Evolutionary conservation across 2,888 invertebrate species (phyloP), one percentile per base, ranked within the genome.

Genomic region (Apocheima hispidaria): DNA sequence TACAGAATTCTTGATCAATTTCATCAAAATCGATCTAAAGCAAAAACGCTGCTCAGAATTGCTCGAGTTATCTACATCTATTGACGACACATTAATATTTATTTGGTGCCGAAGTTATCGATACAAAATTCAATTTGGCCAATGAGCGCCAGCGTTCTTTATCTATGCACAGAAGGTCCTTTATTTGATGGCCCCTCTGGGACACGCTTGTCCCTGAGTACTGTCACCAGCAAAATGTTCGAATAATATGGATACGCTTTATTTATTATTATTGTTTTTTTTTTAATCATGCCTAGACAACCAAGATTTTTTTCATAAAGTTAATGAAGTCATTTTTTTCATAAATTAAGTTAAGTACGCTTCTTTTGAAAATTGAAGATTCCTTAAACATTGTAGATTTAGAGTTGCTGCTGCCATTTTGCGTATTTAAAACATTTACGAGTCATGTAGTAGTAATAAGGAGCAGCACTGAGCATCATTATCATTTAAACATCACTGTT

Each of bases 91-190:
- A 76, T 82, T 83, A 84, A 83, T 84, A 85, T 86, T 85, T 83
- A 86, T 83, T 83, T 81, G 77, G 75, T 82, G 74, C 76, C 74
- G 77, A 84, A 87, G 84, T 83, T 84, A 84, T 86, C 83, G 82
- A 80, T 79, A 83, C 85, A 80, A 89, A 90, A 92, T 92, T 90
- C 91, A 90, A 92, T 92, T 92, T 92, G 74, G 82, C 75, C 81
- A 83, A 84, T 83, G 90, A 90, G 87, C 86, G 86, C 84, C 81
- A 80, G 86, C 81, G 83, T 80, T 84, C 84, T 87, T 92, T 92
- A 92, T 92, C 91, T 92, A 90, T 91, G 87, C 89, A 90, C 87
- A 90, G 89, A 91, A 89, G 88, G 89, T 86, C 84, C 84, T 86
- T 92, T 91, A 91, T 90, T 92, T 90, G 90, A 92, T 91, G 81